Conservation (phyloP, 2,888 invertebrate species). For the Cephus runcator region DNA sequence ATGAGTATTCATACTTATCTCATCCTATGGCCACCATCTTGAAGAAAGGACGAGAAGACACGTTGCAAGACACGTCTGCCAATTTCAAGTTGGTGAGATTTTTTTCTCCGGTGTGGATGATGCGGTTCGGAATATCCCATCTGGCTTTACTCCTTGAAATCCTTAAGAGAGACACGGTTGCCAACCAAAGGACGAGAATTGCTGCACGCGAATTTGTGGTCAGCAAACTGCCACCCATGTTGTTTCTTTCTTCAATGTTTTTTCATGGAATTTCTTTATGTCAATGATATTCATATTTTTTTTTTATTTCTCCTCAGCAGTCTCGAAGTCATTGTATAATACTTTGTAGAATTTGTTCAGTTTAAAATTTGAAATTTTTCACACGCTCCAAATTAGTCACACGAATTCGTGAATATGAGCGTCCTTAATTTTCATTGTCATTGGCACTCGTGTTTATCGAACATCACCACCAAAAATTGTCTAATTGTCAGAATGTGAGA, state of each 20-base stretch:
- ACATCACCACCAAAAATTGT: neutral
- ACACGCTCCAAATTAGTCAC: neutral
- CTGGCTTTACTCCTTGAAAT: neutral
- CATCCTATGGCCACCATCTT: neutral
- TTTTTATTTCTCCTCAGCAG: too few species aligned
- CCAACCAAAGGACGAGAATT: neutral
- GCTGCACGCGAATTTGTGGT: neutral
- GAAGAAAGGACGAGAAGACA: neutral
- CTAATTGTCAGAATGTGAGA: slow-evolving; percentile 7
- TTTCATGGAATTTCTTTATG: neutral
- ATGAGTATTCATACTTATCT: neutral
- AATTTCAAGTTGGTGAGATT: neutral
- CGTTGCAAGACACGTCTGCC: neutral
- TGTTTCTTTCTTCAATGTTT: neutral
- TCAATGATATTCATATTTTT: neutral
- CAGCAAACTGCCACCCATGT: neutral
- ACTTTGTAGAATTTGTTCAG: neutral
- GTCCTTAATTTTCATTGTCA: neutral
- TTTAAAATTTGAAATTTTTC: neutral
- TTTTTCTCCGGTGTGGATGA: neutral
- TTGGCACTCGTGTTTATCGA: neutral
- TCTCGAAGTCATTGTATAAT: neutral
- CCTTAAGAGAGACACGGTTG: neutral
- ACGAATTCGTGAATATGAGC: neutral
- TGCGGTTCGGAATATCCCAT: neutral